Evolutionary conservation across 2,113 vertebrate species (phyloP).

Genomic region (Chiloscyllium plagiosum): DNA sequence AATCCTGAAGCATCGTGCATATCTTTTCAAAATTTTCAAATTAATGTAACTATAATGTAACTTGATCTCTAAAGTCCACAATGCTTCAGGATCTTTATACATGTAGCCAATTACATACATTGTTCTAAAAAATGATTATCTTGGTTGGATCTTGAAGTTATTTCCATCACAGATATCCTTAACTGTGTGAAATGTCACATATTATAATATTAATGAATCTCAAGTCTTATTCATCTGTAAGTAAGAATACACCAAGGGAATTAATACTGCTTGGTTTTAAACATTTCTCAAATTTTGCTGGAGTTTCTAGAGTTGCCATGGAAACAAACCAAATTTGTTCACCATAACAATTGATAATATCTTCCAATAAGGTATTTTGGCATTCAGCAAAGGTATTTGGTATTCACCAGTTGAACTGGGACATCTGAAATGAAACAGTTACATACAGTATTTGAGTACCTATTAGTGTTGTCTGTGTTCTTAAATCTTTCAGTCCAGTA

Average conservation of each 20-base stretch:
- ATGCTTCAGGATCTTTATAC: background rate
- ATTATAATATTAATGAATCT: background rate
- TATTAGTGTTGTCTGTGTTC: background rate
- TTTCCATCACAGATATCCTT: background rate
- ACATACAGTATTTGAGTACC: background rate
- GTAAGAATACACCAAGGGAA: background rate
- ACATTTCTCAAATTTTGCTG: background rate
- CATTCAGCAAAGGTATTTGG: background rate
- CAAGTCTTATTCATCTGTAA: background rate
- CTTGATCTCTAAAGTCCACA: background rate
- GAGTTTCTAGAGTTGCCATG: background rate
- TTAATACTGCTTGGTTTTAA: background rate
- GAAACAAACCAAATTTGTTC: background rate
- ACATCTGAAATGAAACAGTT: background rate
- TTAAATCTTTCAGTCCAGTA: background rate
- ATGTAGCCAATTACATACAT: background rate
- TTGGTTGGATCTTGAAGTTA: background rate
- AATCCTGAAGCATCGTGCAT: background rate
- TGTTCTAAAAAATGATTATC: background rate
- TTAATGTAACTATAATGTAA: background rate
- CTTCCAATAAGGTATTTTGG: background rate
- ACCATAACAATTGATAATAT: background rate
- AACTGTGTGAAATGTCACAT: background rate
- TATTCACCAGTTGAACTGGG: background rate
- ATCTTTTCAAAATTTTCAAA: background rate